These are phyloP conservation scores for Eueides isabella DNA, from an alignment of 1,140 invertebrate genomes.

Conservation along the genomic window DNA sequence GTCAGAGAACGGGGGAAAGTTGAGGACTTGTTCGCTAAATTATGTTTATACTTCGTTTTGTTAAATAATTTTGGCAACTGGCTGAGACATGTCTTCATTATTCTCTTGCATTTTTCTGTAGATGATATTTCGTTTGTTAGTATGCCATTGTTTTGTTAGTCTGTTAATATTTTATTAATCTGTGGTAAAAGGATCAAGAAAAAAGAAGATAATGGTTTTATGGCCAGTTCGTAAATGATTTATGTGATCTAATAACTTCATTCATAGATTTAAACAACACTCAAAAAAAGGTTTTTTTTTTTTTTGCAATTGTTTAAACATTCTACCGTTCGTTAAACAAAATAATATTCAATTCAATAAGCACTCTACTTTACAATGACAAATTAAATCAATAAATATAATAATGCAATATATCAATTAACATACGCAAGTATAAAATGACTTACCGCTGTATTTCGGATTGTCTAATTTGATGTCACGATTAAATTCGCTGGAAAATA, in stretches of 20 bases:
- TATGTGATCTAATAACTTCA: too few species aligned
- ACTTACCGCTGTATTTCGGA: slow-evolving; percentile 70
- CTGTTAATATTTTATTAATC: background rate
- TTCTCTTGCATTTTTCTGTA: slow-evolving; percentile 73
- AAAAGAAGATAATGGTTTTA: too few species aligned
- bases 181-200: too few species aligned
- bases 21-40: slow-evolving; percentile 61
- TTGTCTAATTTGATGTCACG: slow-evolving; percentile 60
- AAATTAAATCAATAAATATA: too few species aligned
- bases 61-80: slow-evolving; percentile 69
- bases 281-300: too few species aligned
- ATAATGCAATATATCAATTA: too few species aligned
- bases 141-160: background rate
- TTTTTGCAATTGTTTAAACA: background rate
- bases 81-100: slow-evolving; percentile 73
- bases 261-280: too few species aligned
- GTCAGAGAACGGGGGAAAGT: slow-evolving; percentile 67
- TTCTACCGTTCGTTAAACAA: too few species aligned
- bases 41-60: slow-evolving; percentile 67
- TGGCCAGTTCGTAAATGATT: background rate
- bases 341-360: too few species aligned
- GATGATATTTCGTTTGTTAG: slow-evolving; percentile 26
- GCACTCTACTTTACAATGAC: too few species aligned
- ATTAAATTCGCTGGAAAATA: slow-evolving; percentile 59
- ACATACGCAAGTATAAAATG: background rate